Conservation (phyloP, 2,797 vertebrate species). For the Arnoldichthys spilopterus region DNA sequence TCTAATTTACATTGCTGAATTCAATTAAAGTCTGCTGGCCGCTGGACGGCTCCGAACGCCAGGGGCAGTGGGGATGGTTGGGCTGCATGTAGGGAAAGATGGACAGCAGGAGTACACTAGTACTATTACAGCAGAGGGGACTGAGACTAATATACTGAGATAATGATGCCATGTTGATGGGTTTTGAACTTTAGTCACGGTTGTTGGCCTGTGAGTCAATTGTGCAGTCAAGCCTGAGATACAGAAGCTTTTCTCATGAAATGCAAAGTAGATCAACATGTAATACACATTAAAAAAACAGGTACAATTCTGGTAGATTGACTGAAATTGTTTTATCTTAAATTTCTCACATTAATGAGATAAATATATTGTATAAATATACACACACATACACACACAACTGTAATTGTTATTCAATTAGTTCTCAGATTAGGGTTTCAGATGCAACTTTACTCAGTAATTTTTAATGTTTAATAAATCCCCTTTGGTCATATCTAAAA, state of each 20-base stretch:
- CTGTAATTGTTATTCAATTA: too few species aligned
- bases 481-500: too few species aligned
- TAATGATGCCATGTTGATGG: neutral
- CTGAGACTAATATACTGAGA: slow-evolving; percentile 7
- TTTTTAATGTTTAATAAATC: too few species aligned
- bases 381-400: too few species aligned
- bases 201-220: neutral
- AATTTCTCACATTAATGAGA: too few species aligned
- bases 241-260: neutral
- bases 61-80: slow-evolving; percentile 15
- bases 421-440: too few species aligned
- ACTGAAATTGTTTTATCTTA: too few species aligned
- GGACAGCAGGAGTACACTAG: slow-evolving; percentile 4
- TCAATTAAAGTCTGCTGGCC: slow-evolving; percentile 36
- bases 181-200: neutral
- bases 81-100: slow-evolving; percentile 7
- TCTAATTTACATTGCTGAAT: slow-evolving; percentile 48
- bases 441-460: too few species aligned
- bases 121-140: slow-evolving; percentile 21
- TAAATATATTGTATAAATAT: too few species aligned
- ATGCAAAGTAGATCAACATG: too few species aligned
- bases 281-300: too few species aligned
- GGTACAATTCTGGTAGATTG: too few species aligned
- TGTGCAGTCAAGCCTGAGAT: neutral
- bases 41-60: neutral